Conservation (phyloP, 2,888 invertebrate genomes). For the Aphidius colemani region DNA sequence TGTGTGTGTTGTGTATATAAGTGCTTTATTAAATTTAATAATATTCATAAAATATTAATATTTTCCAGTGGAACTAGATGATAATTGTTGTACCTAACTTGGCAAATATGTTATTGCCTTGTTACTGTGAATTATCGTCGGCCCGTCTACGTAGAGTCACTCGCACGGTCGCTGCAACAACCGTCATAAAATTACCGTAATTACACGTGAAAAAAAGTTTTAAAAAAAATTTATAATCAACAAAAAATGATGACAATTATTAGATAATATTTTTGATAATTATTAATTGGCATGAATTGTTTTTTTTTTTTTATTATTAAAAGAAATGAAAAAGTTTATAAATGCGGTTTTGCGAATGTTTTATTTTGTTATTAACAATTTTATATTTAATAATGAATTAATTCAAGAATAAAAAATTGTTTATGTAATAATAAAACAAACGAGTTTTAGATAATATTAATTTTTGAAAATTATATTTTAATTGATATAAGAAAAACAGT, state of each 20-base stretch:
- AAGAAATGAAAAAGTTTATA: not conserved
- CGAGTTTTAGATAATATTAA: too few relatives aligned
- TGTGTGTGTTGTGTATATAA: constrained; percentile 30
- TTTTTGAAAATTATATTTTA: too few relatives aligned
- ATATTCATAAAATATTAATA: constrained; percentile 21
- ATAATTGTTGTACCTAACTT: constrained; percentile 55
- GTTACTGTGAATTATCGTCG: constrained; percentile 58
- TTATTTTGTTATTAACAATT: not conserved
- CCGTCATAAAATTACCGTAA: constrained; percentile 59
- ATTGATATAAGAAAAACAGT: too few relatives aligned
- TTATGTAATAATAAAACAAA: too few relatives aligned
- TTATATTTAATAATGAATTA: too few relatives aligned
- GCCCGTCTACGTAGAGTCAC: constrained; percentile 87
- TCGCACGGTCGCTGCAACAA: constrained; percentile 90
- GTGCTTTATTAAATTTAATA: constrained; percentile 11
- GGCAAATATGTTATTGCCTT: constrained; percentile 40
- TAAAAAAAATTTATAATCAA: constrained; percentile 22
- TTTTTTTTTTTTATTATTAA: not conserved
- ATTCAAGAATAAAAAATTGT: too few relatives aligned
- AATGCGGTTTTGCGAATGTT: not conserved
- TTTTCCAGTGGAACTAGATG: constrained; percentile 43
- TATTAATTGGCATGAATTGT: constrained; percentile 11
- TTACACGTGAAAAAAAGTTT: constrained; percentile 25
- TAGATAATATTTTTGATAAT: constrained; percentile 35
- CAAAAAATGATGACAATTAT: constrained; percentile 31